Conservation (phyloP, 1,140 invertebrate species). For the Drosophila kohkoa region DNA sequence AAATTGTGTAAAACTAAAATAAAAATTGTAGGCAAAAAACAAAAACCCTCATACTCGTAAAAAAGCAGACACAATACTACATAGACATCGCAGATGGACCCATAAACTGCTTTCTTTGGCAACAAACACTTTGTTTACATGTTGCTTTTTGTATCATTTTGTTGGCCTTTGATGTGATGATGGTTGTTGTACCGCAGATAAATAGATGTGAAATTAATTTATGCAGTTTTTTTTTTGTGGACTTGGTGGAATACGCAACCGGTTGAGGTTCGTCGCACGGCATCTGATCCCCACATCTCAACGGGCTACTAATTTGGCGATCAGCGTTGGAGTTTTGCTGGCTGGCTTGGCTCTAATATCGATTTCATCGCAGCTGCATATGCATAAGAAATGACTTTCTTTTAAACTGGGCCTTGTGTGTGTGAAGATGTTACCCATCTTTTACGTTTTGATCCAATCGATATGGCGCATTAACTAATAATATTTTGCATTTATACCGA, state of each 20-base stretch:
- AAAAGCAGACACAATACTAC: slow-evolving; percentile 15
- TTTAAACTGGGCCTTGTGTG: slow-evolving; percentile 39
- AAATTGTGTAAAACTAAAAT: slow-evolving; percentile 44
- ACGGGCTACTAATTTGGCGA: slow-evolving; percentile 61
- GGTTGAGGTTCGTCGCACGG: slow-evolving; percentile 18
- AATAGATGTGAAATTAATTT: slow-evolving; percentile 54
- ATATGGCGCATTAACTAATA: slow-evolving; percentile 57
- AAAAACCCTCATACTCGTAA: slow-evolving; percentile 7
- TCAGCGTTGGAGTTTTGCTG: slow-evolving; percentile 7
- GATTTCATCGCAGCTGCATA: slow-evolving; percentile 24
- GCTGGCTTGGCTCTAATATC: slow-evolving; percentile 12
- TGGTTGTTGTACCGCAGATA: slow-evolving; percentile 39
- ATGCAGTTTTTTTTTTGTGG: slow-evolving; percentile 36
- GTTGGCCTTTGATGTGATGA: slow-evolving; percentile 23
- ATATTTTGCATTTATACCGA: slow-evolving; percentile 75
- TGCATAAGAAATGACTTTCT: slow-evolving; percentile 73
- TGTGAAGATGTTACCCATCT: slow-evolving; percentile 5
- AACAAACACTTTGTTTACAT: slow-evolving; percentile 55
- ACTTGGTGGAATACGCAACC: slow-evolving; percentile 21
- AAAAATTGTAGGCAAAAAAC: slow-evolving; percentile 28
- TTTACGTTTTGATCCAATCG: slow-evolving; percentile 40
- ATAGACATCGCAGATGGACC: neutral
- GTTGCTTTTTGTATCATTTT: slow-evolving; percentile 32
- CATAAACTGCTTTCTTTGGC: slow-evolving; percentile 61
- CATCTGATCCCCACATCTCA: slow-evolving; percentile 40